Conservation (phyloP, 2,797 vertebrate species). For the Muscicapa striata region DNA sequence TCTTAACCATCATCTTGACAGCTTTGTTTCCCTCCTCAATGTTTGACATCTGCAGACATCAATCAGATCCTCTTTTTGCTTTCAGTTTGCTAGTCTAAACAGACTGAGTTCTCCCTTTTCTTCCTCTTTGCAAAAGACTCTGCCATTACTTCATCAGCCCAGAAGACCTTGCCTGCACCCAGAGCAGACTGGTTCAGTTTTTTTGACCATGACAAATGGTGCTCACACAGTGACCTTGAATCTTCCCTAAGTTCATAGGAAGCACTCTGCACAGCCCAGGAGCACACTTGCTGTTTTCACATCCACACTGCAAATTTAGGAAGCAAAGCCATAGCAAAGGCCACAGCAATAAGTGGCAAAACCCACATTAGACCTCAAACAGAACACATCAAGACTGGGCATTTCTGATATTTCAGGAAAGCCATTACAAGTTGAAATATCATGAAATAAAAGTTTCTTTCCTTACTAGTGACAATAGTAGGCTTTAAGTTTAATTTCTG, state of each 20-base stretch:
- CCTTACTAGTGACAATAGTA: background rate
- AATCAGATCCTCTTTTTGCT: slow-evolving; percentile 40
- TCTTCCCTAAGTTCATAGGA: background rate
- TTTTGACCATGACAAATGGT: rapidly evolving
- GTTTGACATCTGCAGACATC: slow-evolving; percentile 25
- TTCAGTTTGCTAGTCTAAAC: slow-evolving; percentile 33
- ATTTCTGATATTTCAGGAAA: background rate
- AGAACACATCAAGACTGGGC: background rate
- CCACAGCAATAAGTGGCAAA: background rate
- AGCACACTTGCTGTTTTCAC: background rate
- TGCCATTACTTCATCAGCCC: background rate
- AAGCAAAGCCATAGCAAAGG: background rate
- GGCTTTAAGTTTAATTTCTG: slow-evolving; percentile 2
- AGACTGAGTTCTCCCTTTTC: slow-evolving; percentile 5
- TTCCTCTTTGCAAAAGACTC: background rate
- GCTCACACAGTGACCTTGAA: background rate
- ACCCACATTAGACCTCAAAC: background rate
- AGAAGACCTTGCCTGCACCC: background rate
- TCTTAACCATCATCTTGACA: slow-evolving; percentile 31
- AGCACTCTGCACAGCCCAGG: background rate
- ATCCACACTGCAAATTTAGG: background rate
- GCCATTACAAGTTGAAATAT: background rate
- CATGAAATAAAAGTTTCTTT: background rate
- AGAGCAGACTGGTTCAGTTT: background rate
- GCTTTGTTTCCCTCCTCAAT: slow-evolving; percentile 12